Base-by-base conservation (phyloP, 2,113 vertebrate genomes). In the Tragelaphus scriptus region DNA sequence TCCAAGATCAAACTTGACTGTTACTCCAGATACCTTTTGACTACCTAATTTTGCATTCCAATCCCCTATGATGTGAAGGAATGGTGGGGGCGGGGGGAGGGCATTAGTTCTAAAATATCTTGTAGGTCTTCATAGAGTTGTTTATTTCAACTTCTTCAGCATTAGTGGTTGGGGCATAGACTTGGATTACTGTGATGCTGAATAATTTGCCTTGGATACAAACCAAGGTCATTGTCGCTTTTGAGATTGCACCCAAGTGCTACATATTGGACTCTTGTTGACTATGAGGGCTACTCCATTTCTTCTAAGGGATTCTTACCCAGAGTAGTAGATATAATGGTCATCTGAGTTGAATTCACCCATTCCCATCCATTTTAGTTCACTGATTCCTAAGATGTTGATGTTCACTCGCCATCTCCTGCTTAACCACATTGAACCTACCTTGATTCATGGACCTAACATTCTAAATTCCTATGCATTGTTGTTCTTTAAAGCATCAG, bases 11-110 rank as follows among this genome's bases (percentile, higher is more conserved):
- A 77, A 44, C 23, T 77, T 77, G 40, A 13, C 23, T 44, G 40
- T 77, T 26, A 44, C 21, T 75, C 71, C 12, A 25, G 21, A 25
- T 44, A 44, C 36, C 21, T 44, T 44, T 77, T 44, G 23, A 26
- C 71, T 14, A 44, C 23, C 71, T 77, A 77, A 77, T 77, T 77
- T 77, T 77, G 12, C 23, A 15, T 77, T 77, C 12, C 12, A 44
- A 14, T 44, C 40, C 40, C 40, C 23, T 25, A 44, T 77, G 40
- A 77, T 44, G 71, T 25, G 44, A 77, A 77, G 71, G 71, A 44
- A 25, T n/a, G 3, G 61, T 1, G 9, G 9, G 17, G 65, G 23
- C 0, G 23, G 3, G 56, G 56, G 19, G 44, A 1, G 5, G 10
- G n/a, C 36, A 28, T 44, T 44, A 44, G 40, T 44, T 77, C 71